Conservation (phyloP, 2,113 vertebrate species). For the Romanogobio albipinnatus region DNA sequence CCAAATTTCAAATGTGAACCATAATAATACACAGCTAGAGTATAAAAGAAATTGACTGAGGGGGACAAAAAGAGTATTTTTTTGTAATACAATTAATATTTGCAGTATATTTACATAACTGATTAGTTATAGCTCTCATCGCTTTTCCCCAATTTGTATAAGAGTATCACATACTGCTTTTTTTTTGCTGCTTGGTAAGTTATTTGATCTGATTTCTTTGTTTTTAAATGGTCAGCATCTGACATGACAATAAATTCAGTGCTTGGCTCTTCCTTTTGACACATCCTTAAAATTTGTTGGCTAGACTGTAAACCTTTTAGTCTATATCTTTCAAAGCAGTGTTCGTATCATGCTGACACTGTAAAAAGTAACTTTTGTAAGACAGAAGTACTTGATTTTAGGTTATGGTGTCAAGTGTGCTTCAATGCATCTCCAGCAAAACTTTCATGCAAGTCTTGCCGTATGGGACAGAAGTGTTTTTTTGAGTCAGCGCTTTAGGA, state of each 20-base stretch:
- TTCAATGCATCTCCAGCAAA: neutral
- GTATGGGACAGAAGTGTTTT: neutral
- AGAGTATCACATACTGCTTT: neutral
- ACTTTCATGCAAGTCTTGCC: neutral
- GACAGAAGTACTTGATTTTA: neutral
- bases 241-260: neutral
- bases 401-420: slow-evolving; percentile 24
- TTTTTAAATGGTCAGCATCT: neutral
- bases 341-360: neutral
- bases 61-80: no score
- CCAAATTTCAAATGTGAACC: neutral
- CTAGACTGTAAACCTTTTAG: neutral
- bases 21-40: neutral
- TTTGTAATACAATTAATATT: neutral
- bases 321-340: neutral
- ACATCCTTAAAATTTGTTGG: neutral
- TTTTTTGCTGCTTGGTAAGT: neutral
- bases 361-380: neutral
- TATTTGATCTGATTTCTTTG: neutral
- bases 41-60: neutral
- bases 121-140: neutral
- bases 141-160: neutral
- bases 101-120: neutral
- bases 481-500: slow-evolving; percentile 36
- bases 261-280: neutral